Conservation (phyloP, 2,888 invertebrate species). For the Perdita meconis region DNA sequence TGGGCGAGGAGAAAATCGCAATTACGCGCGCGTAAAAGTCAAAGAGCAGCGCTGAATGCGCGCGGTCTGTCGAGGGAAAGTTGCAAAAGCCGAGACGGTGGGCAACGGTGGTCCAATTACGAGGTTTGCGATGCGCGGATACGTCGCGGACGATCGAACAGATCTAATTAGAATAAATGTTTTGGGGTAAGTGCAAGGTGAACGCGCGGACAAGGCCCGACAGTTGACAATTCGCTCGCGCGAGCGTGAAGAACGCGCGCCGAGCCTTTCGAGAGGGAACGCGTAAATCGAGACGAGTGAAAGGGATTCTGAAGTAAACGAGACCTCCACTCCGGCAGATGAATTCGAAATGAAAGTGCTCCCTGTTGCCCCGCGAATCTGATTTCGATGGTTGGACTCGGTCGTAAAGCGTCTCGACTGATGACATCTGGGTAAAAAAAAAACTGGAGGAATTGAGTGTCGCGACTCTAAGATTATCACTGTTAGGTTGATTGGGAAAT, state of each 20-base stretch:
- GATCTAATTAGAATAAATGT: slow-evolving; percentile 43
- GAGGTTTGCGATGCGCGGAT: not conserved
- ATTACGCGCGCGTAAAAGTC: no score
- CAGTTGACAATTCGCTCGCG: slow-evolving; percentile 10
- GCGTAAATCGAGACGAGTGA: slow-evolving; percentile 54
- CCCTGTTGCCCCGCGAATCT: slow-evolving; percentile 7
- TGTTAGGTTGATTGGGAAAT: no score
- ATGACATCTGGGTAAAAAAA: not conserved
- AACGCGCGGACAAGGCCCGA: not conserved
- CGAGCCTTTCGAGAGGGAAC: slow-evolving; percentile 35
- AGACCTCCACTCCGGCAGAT: slow-evolving; percentile 46
- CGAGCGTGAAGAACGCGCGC: slow-evolving; percentile 11
- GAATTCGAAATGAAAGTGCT: slow-evolving; percentile 57
- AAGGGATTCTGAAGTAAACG: slow-evolving; percentile 52
- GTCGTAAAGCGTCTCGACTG: not conserved
- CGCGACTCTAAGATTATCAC: not conserved
- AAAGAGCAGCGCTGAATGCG: no score
- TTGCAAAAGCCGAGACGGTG: no score
- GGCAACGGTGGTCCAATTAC: slow-evolving; percentile 11
- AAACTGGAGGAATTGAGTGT: not conserved
- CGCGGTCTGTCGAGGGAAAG: no score
- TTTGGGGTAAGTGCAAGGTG: not conserved
- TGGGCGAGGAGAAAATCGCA: no score
- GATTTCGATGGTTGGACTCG: slow-evolving; percentile 3
- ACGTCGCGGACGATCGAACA: no score